A percentile compares a stretch with the other conserved stretches of the same genome.
Evolutionary conservation across 2,113 vertebrate genomes (phyloP).

Genomic region (Halichoeres trimaculatus): DNA sequence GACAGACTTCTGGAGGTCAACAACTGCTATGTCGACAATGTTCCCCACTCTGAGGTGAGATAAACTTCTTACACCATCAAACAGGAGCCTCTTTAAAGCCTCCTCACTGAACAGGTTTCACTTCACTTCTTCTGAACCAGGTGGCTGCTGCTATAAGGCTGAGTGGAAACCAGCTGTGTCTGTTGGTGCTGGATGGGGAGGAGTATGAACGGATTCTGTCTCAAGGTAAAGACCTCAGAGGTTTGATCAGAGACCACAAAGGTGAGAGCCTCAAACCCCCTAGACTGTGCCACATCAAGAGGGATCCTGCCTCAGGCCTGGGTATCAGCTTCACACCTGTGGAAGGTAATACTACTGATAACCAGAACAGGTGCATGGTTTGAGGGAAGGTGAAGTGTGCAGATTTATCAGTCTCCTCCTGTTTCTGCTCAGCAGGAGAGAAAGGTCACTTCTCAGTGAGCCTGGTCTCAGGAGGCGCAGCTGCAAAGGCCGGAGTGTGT

Average conservation of each 20-base stretch:
- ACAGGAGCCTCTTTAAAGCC: background rate
- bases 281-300: conserved; percentile 85
- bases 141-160: conserved; percentile 87
- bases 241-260: conserved; percentile 34
- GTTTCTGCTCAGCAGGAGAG: conserved; percentile 74
- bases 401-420: conserved; percentile 2
- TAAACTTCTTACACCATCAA: background rate
- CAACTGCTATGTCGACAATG: conserved; percentile 78
- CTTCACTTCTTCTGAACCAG: conserved; percentile 69
- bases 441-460: conserved; percentile 85
- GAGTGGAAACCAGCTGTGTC: conserved; percentile 86
- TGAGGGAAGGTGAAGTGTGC: background rate
- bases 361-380: background rate
- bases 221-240: conserved; percentile 58
- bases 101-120: background rate
- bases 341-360: conserved; percentile 63
- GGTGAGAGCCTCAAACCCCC: conserved; percentile 67
- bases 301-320: conserved; percentile 80
- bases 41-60: conserved; percentile 84
- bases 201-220: conserved; percentile 74
- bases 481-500: conserved; percentile 86
- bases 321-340: conserved; percentile 84
- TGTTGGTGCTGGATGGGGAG: conserved; percentile 80
- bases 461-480: conserved; percentile 81
- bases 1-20: conserved; percentile 92